Conservation (phyloP, 2,888 invertebrate genomes). For the Lithosia quadra region DNA sequence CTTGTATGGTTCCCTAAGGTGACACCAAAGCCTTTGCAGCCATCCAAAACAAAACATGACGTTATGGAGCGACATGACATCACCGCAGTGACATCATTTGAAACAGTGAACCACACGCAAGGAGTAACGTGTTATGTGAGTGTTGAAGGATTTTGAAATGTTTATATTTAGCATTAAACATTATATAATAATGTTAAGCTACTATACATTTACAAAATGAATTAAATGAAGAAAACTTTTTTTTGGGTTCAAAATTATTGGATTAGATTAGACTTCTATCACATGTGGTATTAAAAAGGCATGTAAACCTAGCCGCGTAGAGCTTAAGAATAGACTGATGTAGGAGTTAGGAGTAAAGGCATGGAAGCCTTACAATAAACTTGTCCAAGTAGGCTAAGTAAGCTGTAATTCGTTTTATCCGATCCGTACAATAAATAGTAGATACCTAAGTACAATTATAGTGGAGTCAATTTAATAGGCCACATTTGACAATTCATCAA, state of each 20-base stretch:
- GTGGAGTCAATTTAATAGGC: too few species aligned
- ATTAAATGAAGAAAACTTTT: too few species aligned
- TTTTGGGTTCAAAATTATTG: too few species aligned
- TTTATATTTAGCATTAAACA: background rate
- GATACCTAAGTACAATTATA: background rate
- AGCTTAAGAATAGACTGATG: constrained; percentile 42
- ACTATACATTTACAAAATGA: background rate
- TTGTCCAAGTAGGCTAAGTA: constrained; percentile 71
- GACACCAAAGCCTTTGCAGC: constrained; percentile 24
- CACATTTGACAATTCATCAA: too few species aligned
- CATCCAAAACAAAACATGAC: constrained; percentile 51
- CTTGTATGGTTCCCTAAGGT: constrained; percentile 1
- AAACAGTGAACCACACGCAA: constrained; percentile 24
- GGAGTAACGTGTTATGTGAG: too few species aligned
- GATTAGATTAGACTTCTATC: too few species aligned
- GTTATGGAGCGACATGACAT: constrained; percentile 54
- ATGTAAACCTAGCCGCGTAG: constrained; percentile 20
- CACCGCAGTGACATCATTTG: constrained; percentile 61
- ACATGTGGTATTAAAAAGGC: background rate
- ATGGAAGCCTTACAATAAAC: constrained; percentile 69
- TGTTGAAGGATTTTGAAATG: background rate
- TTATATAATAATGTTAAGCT: background rate
- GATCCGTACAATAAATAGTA: constrained; percentile 50
- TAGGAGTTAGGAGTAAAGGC: constrained; percentile 56
- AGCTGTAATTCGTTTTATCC: constrained; percentile 64